Evolutionary conservation across 1,140 invertebrate genomes (phyloP), one percentile per base, ranked within the genome.

Genomic region (Solen grandis): DNA sequence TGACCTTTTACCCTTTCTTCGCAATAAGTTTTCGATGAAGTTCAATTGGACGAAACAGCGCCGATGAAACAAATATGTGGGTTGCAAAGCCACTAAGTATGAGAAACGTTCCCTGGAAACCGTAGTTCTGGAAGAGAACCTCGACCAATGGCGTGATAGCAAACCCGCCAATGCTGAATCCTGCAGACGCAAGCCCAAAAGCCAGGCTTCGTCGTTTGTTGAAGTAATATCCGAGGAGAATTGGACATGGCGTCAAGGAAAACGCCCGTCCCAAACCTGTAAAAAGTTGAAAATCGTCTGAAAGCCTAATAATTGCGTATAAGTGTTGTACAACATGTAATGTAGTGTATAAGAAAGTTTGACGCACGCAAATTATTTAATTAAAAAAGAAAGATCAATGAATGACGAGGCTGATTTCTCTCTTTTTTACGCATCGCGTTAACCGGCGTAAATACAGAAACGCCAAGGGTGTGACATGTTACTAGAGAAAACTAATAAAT

Each of bases 101-200:
- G 19, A 78, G 50, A 13, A 77, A 73, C 10, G 72, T 57, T 1
- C 73, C 73, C 1, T 27, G 54, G 22, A 74, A 85, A 10, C 57
- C 68, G 52, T 79, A 82, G n/a, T 83, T 27, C 2, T 78, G 74
- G 38, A 91, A 85, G 31, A 90, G 66, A 13, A 78, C 35, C 65
- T 90, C 82, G 8, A 88, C 79, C 0, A 90, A 5, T 0, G 86
- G 85, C 22, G 92, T 90, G 33, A 91, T 79, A 1, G 88, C 41
- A 60, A 92, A 91, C 0, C 88, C 87, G 5, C 91, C 91, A 2
- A 89, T 57, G 4, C 89, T 89, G 29, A 88, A 86, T 2, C 92
- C 92, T 2, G 91, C 83, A 13, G 86, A 86, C 0, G 89, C 87
- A 2, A 92, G 80, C 0, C 90, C 90, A 27, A 86, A 66, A 0